Conservation (phyloP, 2,113 vertebrate species). For the Bombycilla garrulus region DNA sequence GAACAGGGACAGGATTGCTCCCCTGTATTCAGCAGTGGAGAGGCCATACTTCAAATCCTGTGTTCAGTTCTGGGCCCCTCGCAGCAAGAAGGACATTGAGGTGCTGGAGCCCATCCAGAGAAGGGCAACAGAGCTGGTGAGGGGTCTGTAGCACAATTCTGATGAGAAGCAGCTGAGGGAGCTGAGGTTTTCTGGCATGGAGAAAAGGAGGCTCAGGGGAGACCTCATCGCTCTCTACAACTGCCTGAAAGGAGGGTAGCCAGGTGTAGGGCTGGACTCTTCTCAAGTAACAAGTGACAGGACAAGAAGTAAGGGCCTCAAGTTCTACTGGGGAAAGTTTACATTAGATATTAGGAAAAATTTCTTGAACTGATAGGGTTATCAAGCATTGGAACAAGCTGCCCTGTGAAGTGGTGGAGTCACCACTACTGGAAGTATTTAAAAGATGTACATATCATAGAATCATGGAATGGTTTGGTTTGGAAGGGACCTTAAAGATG, state of each 20-base stretch:
- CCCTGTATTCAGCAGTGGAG: accelerated
- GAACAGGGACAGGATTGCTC: accelerated
- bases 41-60: neutral
- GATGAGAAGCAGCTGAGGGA: neutral
- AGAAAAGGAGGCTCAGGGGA: neutral
- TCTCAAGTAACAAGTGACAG: no score
- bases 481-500: neutral
- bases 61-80: neutral
- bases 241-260: neutral
- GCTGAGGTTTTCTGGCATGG: accelerated
- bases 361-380: neutral
- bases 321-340: neutral
- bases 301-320: neutral
- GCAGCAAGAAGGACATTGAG: neutral
- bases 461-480: neutral
- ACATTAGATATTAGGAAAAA: neutral
- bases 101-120: accelerated
- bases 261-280: neutral
- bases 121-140: neutral
- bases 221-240: neutral
- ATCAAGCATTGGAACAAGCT: neutral
- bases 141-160: neutral
- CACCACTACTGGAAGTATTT: neutral
- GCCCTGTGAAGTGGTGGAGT: neutral
- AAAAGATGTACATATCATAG: neutral